Evolutionary conservation across 2,888 invertebrate genomes (phyloP).

Genomic region (Drosophila formosana): DNA sequence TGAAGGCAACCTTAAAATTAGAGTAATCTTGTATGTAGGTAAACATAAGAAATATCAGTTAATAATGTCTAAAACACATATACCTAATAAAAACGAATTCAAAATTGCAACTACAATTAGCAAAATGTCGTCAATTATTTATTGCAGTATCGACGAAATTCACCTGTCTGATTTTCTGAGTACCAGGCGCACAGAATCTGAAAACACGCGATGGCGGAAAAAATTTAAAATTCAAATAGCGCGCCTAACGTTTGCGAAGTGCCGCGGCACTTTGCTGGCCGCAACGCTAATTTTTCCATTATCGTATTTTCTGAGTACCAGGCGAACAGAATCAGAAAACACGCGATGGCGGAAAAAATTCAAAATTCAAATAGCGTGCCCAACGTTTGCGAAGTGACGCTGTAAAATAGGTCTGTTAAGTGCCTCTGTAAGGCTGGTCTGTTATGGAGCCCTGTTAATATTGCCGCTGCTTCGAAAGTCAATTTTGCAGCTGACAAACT

Average conservation of each 20-base stretch:
- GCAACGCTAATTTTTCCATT: not conserved
- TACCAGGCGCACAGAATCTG: not conserved
- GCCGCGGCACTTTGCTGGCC: not conserved
- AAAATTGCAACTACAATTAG: constrained; percentile 59
- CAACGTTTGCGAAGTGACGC: no score
- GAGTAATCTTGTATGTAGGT: constrained; percentile 51
- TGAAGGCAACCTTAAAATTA: constrained; percentile 51
- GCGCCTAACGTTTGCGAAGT: no score
- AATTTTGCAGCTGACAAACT: not conserved
- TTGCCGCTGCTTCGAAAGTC: no score
- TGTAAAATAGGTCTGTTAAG: no score
- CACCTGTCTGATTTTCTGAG: no score
- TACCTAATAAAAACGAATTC: constrained; percentile 72
- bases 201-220: no score
- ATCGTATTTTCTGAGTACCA: not conserved
- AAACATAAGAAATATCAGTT: constrained; percentile 58
- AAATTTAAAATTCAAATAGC: no score
- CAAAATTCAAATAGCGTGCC: not conserved
- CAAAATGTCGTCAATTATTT: not conserved
- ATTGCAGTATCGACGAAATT: no score
- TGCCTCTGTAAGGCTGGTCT: no score
- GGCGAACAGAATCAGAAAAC: not conserved
- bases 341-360: no score
- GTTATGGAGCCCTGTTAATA: no score
- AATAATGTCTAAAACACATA: constrained; percentile 56